These are phyloP conservation scores for Ardeotis arabs DNA, from an alignment of 2,113 vertebrate species.

Conservation along the genomic window DNA sequence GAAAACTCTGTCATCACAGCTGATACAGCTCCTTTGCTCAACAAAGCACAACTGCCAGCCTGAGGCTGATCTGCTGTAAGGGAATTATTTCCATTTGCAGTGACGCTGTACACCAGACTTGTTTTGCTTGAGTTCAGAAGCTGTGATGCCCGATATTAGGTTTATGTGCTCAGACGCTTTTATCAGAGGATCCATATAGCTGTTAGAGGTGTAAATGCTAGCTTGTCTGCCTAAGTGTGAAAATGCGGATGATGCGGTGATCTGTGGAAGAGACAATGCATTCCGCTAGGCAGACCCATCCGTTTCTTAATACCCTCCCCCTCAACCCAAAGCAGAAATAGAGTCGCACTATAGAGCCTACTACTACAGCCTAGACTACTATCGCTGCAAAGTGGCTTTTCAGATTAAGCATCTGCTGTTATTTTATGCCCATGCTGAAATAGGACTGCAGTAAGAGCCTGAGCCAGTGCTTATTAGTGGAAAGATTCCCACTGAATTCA, in stretches of 20 bases:
- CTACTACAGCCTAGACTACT: background rate
- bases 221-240: background rate
- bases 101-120: background rate
- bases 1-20: background rate
- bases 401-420: background rate
- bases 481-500: constrained; percentile 8
- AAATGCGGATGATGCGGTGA: background rate
- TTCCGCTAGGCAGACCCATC: background rate
- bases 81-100: background rate
- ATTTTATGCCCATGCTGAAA: background rate
- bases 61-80: background rate
- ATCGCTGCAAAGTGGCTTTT: constrained; percentile 10
- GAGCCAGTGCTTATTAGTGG: background rate
- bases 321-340: background rate
- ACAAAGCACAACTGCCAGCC: background rate
- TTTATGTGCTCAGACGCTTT: background rate
- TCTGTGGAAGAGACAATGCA: background rate
- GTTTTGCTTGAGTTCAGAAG: background rate
- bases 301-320: background rate
- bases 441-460: background rate
- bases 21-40: background rate
- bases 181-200: background rate
- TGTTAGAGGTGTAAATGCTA: background rate
- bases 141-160: background rate
- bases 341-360: background rate